A percentile compares a stretch with the other conserved stretches of the same genome.
Conservation (phyloP, 2,797 vertebrate species). For the Paguma larvata region DNA sequence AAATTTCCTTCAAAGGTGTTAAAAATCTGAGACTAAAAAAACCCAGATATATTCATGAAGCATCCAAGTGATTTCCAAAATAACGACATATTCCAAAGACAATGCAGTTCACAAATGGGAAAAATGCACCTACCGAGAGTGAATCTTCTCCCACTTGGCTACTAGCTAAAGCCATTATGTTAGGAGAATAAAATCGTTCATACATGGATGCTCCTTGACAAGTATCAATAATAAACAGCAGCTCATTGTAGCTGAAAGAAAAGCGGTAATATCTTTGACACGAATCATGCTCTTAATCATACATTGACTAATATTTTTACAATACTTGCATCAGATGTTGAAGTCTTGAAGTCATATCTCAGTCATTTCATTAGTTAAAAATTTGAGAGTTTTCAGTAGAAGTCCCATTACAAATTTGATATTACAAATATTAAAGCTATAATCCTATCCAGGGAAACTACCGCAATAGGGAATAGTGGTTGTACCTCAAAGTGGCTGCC, state of each 20-base stretch:
- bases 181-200: conserved; percentile 98
- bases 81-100: not conserved
- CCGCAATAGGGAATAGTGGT: not conserved
- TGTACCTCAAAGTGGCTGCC: not conserved
- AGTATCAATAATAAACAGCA: conserved; percentile 99
- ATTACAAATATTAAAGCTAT: conserved; percentile 15
- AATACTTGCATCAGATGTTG: not conserved
- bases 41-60: not conserved
- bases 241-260: conserved; percentile 95
- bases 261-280: conserved; percentile 54
- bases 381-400: conserved; percentile 24
- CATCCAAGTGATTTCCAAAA: not conserved
- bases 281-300: not conserved
- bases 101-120: not conserved
- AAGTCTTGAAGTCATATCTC: conserved; percentile 17
- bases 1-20: not conserved
- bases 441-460: not conserved
- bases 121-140: conserved; percentile 93
- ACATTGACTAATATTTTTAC: not conserved
- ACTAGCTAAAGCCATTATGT: conserved; percentile 98
- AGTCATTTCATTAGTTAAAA: conserved; percentile 49
- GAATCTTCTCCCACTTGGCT: conserved; percentile 99
- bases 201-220: conserved; percentile 99
- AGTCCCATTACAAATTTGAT: conserved; percentile 26
- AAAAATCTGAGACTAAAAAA: conserved; percentile 32